Percentiles rank a stretch among this genome's conserved stretches.
Evolutionary conservation across 2,797 vertebrate genomes (phyloP).

Genomic region (Galaxias olidus): DNA sequence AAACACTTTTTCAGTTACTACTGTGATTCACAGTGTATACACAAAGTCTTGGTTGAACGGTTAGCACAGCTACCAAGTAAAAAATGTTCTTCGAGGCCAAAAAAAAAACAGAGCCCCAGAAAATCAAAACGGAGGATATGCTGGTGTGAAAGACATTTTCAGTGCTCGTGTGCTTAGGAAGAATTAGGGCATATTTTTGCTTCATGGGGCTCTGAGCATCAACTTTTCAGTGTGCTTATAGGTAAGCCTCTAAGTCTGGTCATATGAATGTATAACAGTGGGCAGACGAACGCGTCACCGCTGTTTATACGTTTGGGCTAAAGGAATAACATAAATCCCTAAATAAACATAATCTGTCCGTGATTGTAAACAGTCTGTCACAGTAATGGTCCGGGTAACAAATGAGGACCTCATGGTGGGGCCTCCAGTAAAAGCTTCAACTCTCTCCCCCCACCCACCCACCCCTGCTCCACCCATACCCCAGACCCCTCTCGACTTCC

Average conservation of each 20-base stretch:
- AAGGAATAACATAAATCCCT: conserved; percentile 70
- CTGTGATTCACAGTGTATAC: too few relatives aligned
- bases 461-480: conserved; percentile 18
- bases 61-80: too few relatives aligned
- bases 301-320: conserved; percentile 64
- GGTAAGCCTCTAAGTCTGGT: conserved; percentile 12
- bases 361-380: conserved; percentile 77
- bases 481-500: conserved; percentile 11
- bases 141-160: too few relatives aligned
- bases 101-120: too few relatives aligned
- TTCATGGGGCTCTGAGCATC: conserved; percentile 21
- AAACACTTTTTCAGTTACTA: too few relatives aligned
- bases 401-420: conserved; percentile 70
- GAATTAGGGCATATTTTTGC: conserved; percentile 33
- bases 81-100: too few relatives aligned
- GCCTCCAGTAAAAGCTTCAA: conserved; percentile 46
- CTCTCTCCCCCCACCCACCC: not conserved
- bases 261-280: conserved; percentile 45
- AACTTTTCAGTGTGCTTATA: conserved; percentile 41
- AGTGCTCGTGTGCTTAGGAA: conserved; percentile 4
- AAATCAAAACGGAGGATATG: too few relatives aligned
- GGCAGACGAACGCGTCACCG: conserved; percentile 44
- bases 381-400: conserved; percentile 73
- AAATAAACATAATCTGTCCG: conserved; percentile 73
- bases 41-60: too few relatives aligned